phyloP scores from a whole-genome alignment of 2,888 invertebrate genomes.

The Lithophane semibrunnea region DNA sequence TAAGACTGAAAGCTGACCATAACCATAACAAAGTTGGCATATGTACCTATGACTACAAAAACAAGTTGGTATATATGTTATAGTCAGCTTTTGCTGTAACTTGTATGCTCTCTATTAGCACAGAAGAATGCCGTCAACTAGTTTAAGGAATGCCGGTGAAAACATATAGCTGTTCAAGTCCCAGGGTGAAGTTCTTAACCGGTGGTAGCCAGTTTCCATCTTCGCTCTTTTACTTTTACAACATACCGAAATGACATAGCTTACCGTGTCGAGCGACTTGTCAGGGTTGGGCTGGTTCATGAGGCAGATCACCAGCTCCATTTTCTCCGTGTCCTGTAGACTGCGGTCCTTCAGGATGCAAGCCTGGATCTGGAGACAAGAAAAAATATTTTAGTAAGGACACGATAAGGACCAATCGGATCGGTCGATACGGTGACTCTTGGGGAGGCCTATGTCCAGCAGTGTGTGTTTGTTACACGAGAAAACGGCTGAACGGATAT shows the following conservation, averaged over 20 bases:
- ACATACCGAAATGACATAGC: constrained; percentile 23
- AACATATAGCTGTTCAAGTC: not conserved
- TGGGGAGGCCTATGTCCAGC: not conserved
- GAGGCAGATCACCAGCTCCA: constrained; percentile 91
- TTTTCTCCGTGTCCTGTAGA: constrained; percentile 86
- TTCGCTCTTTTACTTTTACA: not conserved
- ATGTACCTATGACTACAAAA: too few relatives aligned
- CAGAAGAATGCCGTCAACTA: not conserved
- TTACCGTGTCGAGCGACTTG: constrained; percentile 84
- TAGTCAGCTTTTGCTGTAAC: not conserved
- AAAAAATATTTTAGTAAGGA: not conserved
- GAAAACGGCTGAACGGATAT: too few relatives aligned
- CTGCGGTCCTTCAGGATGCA: constrained; percentile 84
- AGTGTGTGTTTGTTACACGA: too few relatives aligned
- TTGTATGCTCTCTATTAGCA: not conserved
- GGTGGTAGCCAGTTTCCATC: not conserved
- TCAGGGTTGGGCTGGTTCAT: constrained; percentile 89
- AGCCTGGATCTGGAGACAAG: constrained; percentile 80
- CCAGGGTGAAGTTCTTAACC: not conserved
- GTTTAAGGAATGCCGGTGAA: not conserved
- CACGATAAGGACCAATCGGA: not conserved
- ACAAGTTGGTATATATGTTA: not conserved
- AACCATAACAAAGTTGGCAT: too few relatives aligned
- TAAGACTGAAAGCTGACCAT: too few relatives aligned
- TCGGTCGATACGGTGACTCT: not conserved